These are phyloP conservation scores for Pycnomerus fuliginosus DNA, from an alignment of 2,888 invertebrate genomes.

Conservation along the genomic window DNA sequence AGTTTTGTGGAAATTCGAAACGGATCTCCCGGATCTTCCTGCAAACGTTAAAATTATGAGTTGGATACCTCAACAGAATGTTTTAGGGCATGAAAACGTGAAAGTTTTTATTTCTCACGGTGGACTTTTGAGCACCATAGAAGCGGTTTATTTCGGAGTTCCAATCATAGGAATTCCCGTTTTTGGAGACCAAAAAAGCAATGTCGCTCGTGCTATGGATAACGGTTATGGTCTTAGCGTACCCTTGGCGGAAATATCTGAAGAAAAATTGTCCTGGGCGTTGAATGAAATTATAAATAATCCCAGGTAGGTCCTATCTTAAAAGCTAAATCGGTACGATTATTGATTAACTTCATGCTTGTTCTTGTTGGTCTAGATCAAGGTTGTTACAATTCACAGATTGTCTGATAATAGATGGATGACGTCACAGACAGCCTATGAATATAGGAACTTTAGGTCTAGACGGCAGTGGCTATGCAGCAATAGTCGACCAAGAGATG, in stretches of 20 bases:
- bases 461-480: no score
- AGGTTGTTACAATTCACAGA: no score
- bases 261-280: conserved; percentile 27
- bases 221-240: conserved; percentile 32
- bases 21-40: conserved; percentile 40
- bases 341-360: no score
- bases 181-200: conserved; percentile 55
- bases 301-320: conserved; percentile 39
- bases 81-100: conserved; percentile 55
- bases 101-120: conserved; percentile 61
- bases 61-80: conserved; percentile 50
- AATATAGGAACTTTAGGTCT: no score
- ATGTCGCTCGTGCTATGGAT: conserved; percentile 51
- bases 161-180: conserved; percentile 58
- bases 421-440: no score
- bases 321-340: no score
- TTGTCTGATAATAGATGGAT: no score
- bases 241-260: conserved; percentile 26
- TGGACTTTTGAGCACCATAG: conserved; percentile 59
- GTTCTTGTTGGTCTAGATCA: no score
- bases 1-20: conserved; percentile 54
- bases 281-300: conserved; percentile 34
- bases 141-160: conserved; percentile 55
- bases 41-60: conserved; percentile 49
- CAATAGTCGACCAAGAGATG: no score